Conservation (phyloP, 2,797 vertebrate species). For the Channa striata region DNA sequence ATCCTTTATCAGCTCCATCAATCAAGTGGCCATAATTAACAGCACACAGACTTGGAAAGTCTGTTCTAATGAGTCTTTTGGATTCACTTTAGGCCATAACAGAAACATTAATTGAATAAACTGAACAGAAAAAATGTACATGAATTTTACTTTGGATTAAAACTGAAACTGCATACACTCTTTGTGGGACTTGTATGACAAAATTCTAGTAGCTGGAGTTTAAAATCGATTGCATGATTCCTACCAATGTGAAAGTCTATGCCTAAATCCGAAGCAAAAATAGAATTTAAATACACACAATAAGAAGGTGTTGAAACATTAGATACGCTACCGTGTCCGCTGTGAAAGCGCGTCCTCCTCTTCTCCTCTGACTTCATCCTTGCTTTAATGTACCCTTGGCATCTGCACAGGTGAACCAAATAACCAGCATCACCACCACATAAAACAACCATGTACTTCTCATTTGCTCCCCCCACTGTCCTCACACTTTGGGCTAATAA, state of each 20-base stretch:
- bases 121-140: background rate
- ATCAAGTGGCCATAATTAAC: background rate
- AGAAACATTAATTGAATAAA: too few relatives aligned
- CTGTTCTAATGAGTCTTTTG: too few relatives aligned
- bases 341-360: constrained; percentile 93
- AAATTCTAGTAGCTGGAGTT: background rate
- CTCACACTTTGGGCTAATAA: background rate
- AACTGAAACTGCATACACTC: too few relatives aligned
- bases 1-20: background rate
- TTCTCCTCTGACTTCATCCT: constrained; percentile 99
- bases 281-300: background rate
- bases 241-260: too few relatives aligned
- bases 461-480: background rate
- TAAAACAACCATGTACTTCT: background rate
- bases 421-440: constrained; percentile 7
- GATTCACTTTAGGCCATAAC: too few relatives aligned
- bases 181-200: too few relatives aligned
- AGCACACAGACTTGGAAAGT: background rate
- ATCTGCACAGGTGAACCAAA: constrained; percentile 81
- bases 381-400: constrained; percentile 98
- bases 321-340: constrained; percentile 89
- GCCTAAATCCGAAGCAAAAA: background rate
- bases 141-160: background rate
- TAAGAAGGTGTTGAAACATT: background rate
- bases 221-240: too few relatives aligned